A percentile compares a stretch with the other conserved stretches of the same genome.
Conservation (phyloP, 2,113 vertebrate species). For the Chionomys nivalis region DNA sequence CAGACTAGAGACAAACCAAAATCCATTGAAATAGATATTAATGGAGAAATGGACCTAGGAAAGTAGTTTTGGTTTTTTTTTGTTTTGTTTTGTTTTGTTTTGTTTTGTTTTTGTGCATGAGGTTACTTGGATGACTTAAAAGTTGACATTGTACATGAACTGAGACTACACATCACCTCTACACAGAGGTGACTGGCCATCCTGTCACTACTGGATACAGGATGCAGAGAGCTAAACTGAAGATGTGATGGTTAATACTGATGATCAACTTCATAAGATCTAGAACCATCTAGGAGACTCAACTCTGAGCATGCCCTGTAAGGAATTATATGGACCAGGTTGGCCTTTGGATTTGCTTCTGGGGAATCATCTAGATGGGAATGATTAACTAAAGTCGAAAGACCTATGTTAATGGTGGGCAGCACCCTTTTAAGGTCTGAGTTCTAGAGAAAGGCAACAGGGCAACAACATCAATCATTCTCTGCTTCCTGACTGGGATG, state of each 20-base stretch:
- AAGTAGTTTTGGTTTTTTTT: background rate
- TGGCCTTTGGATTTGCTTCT: background rate
- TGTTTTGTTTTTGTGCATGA: constrained; percentile 27
- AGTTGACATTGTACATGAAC: background rate
- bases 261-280: background rate
- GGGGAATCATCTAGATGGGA: background rate
- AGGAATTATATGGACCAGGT: background rate
- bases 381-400: background rate
- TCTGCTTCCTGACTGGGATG: background rate
- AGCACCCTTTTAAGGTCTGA: background rate
- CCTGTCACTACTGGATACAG: background rate
- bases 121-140: background rate
- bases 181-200: background rate
- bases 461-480: background rate
- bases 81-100: too few species aligned
- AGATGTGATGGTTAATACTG: background rate
- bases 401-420: too few species aligned
- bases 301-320: background rate
- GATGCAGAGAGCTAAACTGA: background rate
- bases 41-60: background rate
- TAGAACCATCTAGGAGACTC: background rate
- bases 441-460: background rate
- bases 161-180: background rate
- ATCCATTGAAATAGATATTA: background rate
- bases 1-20: background rate